A percentile compares a stretch with the other conserved stretches of the same genome.
Evolutionary conservation across 2,888 invertebrate genomes (phyloP).

Genomic region (Lithophane leautieri): DNA sequence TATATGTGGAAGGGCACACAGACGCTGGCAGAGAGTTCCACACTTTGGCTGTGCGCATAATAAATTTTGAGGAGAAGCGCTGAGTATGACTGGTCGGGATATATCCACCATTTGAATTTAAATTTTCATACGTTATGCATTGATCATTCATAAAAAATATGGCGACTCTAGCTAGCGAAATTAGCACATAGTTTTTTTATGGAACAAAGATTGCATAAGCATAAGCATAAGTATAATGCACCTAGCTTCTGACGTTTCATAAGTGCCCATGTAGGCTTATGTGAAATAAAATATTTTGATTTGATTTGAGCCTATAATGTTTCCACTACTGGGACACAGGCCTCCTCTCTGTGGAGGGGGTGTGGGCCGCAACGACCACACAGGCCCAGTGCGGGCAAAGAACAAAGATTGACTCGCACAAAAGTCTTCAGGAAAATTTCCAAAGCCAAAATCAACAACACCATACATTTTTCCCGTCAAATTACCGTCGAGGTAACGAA

Average conservation of each 20-base stretch:
- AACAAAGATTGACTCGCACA: not conserved
- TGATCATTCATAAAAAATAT: not conserved
- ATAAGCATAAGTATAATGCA: too few species aligned
- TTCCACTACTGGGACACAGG: too few species aligned
- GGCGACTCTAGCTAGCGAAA: not conserved
- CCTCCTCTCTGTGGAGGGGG: too few species aligned
- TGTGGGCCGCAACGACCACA: too few species aligned
- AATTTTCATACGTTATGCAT: not conserved
- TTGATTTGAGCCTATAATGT: too few species aligned
- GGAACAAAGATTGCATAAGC: too few species aligned
- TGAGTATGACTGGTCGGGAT: not conserved
- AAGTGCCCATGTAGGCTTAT: too few species aligned
- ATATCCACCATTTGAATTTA: not conserved
- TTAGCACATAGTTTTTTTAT: not conserved
- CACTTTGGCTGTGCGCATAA: not conserved
- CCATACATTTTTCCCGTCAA: conserved; percentile 18
- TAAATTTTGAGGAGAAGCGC: not conserved
- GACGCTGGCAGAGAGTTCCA: too few species aligned
- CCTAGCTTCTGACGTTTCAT: too few species aligned
- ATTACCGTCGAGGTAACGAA: conserved; percentile 39
- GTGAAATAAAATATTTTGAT: too few species aligned
- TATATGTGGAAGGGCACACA: not conserved
- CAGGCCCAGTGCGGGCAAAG: too few species aligned
- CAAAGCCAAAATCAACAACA: not conserved
- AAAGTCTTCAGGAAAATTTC: not conserved